Base-by-base conservation (phyloP, 2,888 invertebrate species). In the Rapana venosa region DNA sequence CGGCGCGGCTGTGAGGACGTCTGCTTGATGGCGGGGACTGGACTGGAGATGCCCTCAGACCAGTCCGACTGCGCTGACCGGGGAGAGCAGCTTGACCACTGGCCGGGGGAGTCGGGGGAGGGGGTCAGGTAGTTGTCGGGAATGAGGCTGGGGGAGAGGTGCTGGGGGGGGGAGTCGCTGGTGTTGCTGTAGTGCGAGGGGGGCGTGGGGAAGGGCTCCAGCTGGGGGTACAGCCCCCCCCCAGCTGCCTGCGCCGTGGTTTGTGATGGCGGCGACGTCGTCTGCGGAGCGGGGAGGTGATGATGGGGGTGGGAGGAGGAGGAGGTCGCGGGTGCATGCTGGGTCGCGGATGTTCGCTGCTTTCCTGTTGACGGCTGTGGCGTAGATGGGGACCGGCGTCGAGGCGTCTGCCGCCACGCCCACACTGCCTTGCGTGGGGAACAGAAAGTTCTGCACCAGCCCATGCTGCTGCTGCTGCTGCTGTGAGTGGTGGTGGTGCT, bases 101-200 rank as follows among this genome's bases (percentile, higher is more conserved):
- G 98, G 90, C 98, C 98, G 0, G 99, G 99, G 90, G 98, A 98
- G 96, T 99, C 99, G 0, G 99, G 99, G 36, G 98, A 98, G 11
- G 99, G 99, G 61, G 99, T 99, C 86, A 98, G 98, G 96, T 98
- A 99, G 95, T 98, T 98, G 95, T 98, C 98, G 30, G 96, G 94
- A 84, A 97, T 61, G 70, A 88, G 56, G 61, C 79, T 89, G 36
- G 81, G 81, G 85, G 92, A 91, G 13, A 88, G 97, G 93, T 97
- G 97, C 94, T 97, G 96, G 92, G 97, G 97, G 0, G 97, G 97
- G 89, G 97, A 97, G 74, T 97, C 97, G 77, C 97, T 96, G 85
- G 97, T 97, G 90, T 95, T 95, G 85, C 98, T 98, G 96, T 98
- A 98, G 94, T 98, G 98, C 86, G 98, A 98, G 20, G 98, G 98